Evolutionary conservation across 2,797 vertebrate genomes (phyloP).

Genomic region (Anniella stebbinsi): DNA sequence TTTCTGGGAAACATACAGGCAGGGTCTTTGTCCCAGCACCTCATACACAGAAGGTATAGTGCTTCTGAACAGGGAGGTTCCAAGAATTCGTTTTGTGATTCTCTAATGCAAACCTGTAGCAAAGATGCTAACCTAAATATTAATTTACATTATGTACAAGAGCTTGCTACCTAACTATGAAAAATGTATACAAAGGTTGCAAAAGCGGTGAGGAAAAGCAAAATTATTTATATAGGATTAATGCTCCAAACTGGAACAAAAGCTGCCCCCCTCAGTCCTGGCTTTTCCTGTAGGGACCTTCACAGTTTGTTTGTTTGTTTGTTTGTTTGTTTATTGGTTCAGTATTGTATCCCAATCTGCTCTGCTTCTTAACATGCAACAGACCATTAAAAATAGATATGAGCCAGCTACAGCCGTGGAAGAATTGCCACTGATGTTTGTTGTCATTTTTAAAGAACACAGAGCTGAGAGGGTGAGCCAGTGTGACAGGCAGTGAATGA

Average conservation of each 20-base stretch:
- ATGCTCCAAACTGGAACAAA: neutral
- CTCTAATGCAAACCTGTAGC: neutral
- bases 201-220: neutral
- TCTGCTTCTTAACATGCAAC: constrained; percentile 13
- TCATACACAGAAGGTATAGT: neutral
- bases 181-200: neutral
- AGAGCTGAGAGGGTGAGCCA: neutral
- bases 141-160: neutral
- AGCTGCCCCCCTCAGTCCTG: neutral
- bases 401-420: neutral
- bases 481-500: constrained; percentile 17
- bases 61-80: neutral
- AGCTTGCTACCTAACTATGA: neutral
- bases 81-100: neutral
- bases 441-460: constrained; percentile 18
- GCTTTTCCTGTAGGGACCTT: neutral
- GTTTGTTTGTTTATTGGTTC: too few relatives aligned
- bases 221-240: neutral
- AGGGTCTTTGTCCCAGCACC: neutral
- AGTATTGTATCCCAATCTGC: neutral
- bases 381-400: constrained; percentile 27
- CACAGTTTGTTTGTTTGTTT: too few relatives aligned
- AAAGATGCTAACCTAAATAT: neutral
- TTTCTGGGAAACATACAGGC: neutral
- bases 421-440: constrained; percentile 33